Evolutionary conservation across 2,113 vertebrate genomes (phyloP).

Genomic region (Notarius quadriscutis): DNA sequence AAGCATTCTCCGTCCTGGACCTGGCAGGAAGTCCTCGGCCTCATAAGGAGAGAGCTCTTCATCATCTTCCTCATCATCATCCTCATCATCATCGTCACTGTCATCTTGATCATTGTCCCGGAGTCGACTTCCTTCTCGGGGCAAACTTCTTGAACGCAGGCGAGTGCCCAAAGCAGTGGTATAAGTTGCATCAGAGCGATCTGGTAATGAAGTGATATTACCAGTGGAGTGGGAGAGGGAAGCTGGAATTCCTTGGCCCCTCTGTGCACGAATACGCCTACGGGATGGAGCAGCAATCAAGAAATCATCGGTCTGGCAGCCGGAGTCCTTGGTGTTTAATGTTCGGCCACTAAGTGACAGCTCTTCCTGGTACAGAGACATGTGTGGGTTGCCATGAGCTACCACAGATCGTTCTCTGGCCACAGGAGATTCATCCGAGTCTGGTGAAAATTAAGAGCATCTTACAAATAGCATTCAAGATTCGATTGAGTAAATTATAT

Average conservation of each 20-base stretch:
- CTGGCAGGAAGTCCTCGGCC: slow-evolving; percentile 80
- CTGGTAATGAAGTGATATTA: slow-evolving; percentile 90
- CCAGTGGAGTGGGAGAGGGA: slow-evolving; percentile 94
- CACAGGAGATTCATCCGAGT: slow-evolving; percentile 97
- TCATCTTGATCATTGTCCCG: slow-evolving; percentile 81
- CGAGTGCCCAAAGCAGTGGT: slow-evolving; percentile 77
- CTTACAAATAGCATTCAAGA: not conserved
- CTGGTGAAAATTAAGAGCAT: slow-evolving; percentile 62
- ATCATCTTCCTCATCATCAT: slow-evolving; percentile 72
- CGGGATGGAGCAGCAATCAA: slow-evolving; percentile 93
- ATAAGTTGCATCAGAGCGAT: slow-evolving; percentile 84
- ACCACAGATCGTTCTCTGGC: slow-evolving; percentile 95
- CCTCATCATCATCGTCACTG: slow-evolving; percentile 66
- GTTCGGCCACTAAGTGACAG: slow-evolving; percentile 80
- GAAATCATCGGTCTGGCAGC: slow-evolving; percentile 98
- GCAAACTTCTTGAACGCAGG: slow-evolving; percentile 91
- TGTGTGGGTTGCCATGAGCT: slow-evolving; percentile 88
- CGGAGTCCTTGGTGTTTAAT: slow-evolving; percentile 89
- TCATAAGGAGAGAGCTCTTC: slow-evolving; percentile 84
- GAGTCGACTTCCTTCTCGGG: slow-evolving; percentile 85
- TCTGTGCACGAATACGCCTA: slow-evolving; percentile 90
- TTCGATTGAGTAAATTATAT: not conserved
- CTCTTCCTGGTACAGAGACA: slow-evolving; percentile 77
- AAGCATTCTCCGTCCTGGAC: slow-evolving; percentile 77
- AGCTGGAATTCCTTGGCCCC: slow-evolving; percentile 87